phyloP scores from a whole-genome alignment of 2,888 invertebrate species.

The Plebejus anna region DNA sequence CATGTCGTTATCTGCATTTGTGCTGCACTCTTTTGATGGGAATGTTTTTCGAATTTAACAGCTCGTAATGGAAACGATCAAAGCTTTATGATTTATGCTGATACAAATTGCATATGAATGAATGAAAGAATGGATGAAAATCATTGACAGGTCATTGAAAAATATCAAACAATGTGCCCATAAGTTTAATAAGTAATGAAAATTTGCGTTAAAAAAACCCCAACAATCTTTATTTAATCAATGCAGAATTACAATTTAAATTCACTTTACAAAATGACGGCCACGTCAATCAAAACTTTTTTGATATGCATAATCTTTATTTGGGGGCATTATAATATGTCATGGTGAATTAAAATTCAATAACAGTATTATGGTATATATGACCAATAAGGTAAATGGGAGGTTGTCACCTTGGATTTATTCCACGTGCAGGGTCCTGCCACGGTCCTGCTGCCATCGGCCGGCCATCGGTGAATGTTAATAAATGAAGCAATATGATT shows the following conservation, averaged over 20 bases:
- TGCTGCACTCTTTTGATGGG: background rate
- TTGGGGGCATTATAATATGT: constrained; percentile 9
- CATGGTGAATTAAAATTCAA: constrained; percentile 13
- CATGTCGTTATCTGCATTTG: constrained; percentile 17
- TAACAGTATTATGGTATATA: constrained; percentile 27
- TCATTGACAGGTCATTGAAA: too few relatives aligned
- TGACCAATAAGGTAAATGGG: constrained; percentile 40
- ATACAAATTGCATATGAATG: background rate
- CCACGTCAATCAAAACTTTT: background rate
- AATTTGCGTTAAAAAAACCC: too few relatives aligned
- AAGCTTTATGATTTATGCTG: background rate
- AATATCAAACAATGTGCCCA: too few relatives aligned
- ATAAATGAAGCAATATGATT: constrained; percentile 21
- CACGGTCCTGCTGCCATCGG: constrained; percentile 36
- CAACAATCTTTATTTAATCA: background rate
- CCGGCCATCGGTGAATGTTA: constrained; percentile 20
- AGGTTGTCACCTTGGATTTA: constrained; percentile 49
- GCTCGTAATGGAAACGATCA: constrained; percentile 5
- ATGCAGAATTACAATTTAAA: background rate
- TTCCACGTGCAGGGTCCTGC: constrained; percentile 45
- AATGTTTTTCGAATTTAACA: constrained; percentile 15
- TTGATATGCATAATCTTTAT: background rate
- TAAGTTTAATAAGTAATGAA: too few relatives aligned
- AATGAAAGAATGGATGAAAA: too few relatives aligned
- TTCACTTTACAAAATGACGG: background rate